phyloP scores from a whole-genome alignment of 2,113 vertebrate genomes.

The Platysternon megacephalum region DNA sequence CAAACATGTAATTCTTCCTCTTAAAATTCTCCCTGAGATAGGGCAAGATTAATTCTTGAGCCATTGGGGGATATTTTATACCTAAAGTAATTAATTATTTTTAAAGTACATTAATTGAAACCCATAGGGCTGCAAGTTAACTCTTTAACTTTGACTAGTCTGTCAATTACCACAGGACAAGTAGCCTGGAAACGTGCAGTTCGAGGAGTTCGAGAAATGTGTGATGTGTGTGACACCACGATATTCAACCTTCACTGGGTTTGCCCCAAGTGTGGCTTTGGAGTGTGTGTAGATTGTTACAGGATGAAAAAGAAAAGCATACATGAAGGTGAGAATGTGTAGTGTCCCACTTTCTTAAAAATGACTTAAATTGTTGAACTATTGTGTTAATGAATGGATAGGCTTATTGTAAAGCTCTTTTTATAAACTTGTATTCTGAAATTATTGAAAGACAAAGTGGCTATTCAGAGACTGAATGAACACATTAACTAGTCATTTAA shows the following conservation, averaged over 20 bases:
- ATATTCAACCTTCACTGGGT: conserved; percentile 88
- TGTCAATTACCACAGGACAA: conserved; percentile 65
- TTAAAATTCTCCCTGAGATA: background rate
- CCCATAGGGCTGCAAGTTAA: background rate
- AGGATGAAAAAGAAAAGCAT: conserved; percentile 80
- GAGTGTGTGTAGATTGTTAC: conserved; percentile 84
- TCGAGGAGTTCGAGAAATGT: conserved; percentile 84
- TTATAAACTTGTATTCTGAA: background rate
- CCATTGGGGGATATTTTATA: background rate
- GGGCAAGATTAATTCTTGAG: background rate
- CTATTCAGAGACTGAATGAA: background rate
- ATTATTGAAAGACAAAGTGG: accelerated
- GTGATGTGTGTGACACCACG: conserved; percentile 84
- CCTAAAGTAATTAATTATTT: background rate
- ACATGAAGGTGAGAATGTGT: conserved; percentile 66
- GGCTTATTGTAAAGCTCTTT: accelerated
- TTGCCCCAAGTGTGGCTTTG: conserved; percentile 85
- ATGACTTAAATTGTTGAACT: background rate
- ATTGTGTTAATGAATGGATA: background rate
- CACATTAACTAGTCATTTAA: background rate
- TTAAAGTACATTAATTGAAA: background rate
- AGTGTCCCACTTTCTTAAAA: background rate
- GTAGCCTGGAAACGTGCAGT: conserved; percentile 87
- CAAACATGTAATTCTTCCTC: background rate
- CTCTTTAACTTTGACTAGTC: accelerated